A percentile compares a stretch with the other conserved stretches of the same genome.
Conservation (phyloP, 2,888 invertebrate genomes). For the Oligia strigilis region DNA sequence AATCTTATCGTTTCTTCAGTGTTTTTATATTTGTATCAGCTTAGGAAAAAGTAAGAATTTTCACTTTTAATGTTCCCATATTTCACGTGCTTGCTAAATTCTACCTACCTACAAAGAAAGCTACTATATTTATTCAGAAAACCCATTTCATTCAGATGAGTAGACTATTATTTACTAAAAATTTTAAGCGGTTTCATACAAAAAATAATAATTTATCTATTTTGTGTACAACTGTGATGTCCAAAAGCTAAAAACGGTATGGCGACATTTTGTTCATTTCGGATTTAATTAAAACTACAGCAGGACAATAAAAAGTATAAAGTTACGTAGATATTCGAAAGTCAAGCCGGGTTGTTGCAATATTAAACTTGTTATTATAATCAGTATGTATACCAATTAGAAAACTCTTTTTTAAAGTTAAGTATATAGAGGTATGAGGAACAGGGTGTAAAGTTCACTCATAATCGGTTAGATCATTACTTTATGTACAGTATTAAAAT, state of each 20-base stretch:
- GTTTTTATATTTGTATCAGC: not conserved
- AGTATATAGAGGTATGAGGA: no score
- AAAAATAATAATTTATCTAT: no score
- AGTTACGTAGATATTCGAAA: conserved; percentile 1
- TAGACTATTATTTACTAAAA: not conserved
- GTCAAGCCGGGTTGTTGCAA: not conserved
- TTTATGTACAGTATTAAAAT: no score
- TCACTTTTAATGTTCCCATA: no score
- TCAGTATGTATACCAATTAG: no score
- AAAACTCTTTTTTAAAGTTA: no score
- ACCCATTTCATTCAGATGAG: not conserved
- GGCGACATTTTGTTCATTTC: not conserved
- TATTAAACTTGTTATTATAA: not conserved
- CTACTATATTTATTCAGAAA: not conserved
- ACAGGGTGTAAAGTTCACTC: no score
- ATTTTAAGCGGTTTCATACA: no score
- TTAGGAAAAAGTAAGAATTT: not conserved
- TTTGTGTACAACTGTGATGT: not conserved
- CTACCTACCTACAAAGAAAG: not conserved
- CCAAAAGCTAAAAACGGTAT: not conserved
- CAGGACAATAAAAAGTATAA: conserved; percentile 5
- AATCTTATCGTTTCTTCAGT: not conserved
- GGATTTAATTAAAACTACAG: conserved; percentile 15
- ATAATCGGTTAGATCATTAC: no score
- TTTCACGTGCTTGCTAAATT: not conserved